Evolutionary conservation across 2,113 vertebrate species (phyloP).

Genomic region (Mustelus asterias): DNA sequence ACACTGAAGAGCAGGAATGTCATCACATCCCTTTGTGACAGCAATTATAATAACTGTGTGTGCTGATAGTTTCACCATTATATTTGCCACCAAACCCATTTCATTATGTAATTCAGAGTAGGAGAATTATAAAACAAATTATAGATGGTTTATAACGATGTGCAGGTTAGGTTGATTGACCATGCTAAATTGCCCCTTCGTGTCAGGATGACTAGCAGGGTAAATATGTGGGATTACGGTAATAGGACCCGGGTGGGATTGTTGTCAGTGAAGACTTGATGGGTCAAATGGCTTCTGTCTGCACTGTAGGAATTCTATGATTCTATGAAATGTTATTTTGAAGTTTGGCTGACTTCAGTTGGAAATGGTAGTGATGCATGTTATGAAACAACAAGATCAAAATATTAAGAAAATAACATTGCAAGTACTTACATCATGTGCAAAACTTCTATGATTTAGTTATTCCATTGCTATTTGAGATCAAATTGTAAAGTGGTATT

Average conservation of each 20-base stretch:
- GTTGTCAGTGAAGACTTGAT: no score
- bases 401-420: constrained; percentile 2
- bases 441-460: constrained; percentile 20
- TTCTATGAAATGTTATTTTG: not conserved
- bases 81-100: not conserved
- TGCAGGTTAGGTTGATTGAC: no score
- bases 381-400: not conserved
- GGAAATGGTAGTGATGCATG: not conserved
- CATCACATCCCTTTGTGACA: no score
- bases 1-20: no score
- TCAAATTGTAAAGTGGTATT: constrained; percentile 3
- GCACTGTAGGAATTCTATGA: no score
- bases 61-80: not conserved
- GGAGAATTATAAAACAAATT: not conserved
- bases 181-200: no score
- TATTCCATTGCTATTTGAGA: constrained; percentile 21
- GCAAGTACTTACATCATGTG: not conserved
- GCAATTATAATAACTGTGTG: not conserved
- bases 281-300: no score
- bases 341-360: not conserved
- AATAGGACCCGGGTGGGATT: no score
- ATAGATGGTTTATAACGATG: not conserved
- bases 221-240: no score
- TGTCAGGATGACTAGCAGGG: no score
- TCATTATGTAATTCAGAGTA: not conserved